These are phyloP conservation scores for Noturus placidus DNA, from an alignment of 2,113 vertebrate species.

Conservation along the genomic window DNA sequence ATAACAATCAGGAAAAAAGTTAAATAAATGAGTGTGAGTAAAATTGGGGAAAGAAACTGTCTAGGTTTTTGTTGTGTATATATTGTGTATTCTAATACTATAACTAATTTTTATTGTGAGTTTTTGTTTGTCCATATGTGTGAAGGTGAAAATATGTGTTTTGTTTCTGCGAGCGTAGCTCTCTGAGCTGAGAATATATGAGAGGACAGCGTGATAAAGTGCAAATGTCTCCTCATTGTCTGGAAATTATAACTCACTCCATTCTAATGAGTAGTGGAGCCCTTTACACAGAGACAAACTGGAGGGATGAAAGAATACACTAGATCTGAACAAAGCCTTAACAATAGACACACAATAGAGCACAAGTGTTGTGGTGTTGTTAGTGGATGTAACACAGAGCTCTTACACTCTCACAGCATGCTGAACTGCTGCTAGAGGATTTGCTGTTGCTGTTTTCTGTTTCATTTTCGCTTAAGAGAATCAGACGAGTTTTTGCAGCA, in stretches of 20 bases:
- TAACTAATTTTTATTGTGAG: not conserved
- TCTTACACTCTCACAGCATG: not conserved
- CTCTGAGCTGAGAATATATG: conserved; percentile 37
- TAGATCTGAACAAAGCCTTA: conserved; percentile 42
- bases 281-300: conserved; percentile 31
- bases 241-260: conserved; percentile 54
- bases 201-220: conserved; percentile 53
- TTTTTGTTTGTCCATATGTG: not conserved
- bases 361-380: conserved; percentile 33
- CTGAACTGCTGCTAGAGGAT: conserved; percentile 17
- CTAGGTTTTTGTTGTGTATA: not conserved
- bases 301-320: conserved; percentile 29
- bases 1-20: not conserved
- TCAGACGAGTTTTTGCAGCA: not conserved
- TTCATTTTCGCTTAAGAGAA: not conserved
- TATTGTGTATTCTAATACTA: not conserved
- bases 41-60: not conserved
- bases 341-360: conserved; percentile 42
- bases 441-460: not conserved
- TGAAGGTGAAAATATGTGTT: conserved; percentile 32
- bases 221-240: conserved; percentile 57
- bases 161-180: conserved; percentile 39
- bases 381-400: conserved; percentile 27
- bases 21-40: not conserved
- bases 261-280: conserved; percentile 45